phyloP scores from a whole-genome alignment of 2,888 invertebrate genomes.

The Gasteruption jaculator region DNA sequence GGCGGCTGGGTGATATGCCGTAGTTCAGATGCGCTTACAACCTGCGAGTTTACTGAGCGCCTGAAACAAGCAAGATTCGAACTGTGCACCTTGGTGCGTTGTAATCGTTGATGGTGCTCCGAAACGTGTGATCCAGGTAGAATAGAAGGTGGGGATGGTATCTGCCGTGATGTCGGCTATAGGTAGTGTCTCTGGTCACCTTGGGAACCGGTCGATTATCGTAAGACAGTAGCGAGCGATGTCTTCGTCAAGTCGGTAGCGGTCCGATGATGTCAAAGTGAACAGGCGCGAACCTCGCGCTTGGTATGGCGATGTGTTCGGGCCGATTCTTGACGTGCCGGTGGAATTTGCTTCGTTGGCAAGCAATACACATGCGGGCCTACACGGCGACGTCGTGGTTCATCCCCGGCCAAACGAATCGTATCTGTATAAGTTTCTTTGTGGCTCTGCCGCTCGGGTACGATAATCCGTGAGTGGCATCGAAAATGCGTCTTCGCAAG shows the following conservation, averaged over 20 bases:
- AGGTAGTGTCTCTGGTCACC: slow-evolving; percentile 34
- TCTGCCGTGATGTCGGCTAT: slow-evolving; percentile 30
- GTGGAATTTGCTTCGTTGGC: not conserved
- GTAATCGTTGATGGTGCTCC: slow-evolving; percentile 32
- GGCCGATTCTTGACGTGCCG: not conserved
- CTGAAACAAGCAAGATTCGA: slow-evolving; percentile 27
- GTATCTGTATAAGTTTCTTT: not conserved
- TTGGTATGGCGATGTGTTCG: not conserved
- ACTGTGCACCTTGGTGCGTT: slow-evolving; percentile 34
- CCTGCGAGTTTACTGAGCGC: slow-evolving; percentile 21
- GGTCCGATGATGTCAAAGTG: not conserved
- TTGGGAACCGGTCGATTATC: slow-evolving; percentile 31
- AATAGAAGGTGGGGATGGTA: slow-evolving; percentile 29
- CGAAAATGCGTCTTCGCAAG: not conserved
- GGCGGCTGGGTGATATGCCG: slow-evolving; percentile 26
- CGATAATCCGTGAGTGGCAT: not conserved
- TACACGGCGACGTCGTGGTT: not conserved
- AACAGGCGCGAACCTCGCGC: not conserved
- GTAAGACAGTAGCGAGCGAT: slow-evolving; percentile 35
- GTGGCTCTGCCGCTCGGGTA: not conserved
- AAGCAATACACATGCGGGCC: not conserved
- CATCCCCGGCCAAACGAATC: not conserved
- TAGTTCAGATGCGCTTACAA: slow-evolving; percentile 17
- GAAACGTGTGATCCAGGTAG: slow-evolving; percentile 34
- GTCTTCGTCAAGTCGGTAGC: not conserved